phyloP scores from a whole-genome alignment of 2,888 invertebrate species.

The Seladonia tumulorum region DNA sequence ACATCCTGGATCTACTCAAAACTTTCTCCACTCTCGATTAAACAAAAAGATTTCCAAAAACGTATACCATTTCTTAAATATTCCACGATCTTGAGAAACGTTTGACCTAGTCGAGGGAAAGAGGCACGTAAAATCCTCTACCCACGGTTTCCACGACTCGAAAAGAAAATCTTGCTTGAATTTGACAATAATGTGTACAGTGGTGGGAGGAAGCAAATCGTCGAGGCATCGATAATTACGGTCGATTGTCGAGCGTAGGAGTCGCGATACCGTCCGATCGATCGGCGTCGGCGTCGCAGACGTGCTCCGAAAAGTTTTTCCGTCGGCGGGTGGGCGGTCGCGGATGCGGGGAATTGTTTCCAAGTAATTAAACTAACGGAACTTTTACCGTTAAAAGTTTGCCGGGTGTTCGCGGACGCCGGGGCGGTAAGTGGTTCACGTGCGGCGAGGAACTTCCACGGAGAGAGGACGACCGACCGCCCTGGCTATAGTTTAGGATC shows the following conservation, averaged over 20 bases:
- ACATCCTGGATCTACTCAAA: too few relatives aligned
- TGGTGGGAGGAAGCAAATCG: background rate
- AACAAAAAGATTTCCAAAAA: too few relatives aligned
- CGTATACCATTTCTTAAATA: too few relatives aligned
- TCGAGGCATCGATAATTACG: background rate
- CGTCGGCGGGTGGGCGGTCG: constrained; percentile 14
- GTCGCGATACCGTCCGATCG: constrained; percentile 36
- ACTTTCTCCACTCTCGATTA: too few relatives aligned
- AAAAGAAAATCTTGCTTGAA: background rate
- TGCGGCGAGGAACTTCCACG: constrained; percentile 63
- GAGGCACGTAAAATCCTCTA: background rate
- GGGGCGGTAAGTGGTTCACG: constrained; percentile 69
- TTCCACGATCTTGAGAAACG: too few relatives aligned
- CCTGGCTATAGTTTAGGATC: constrained; percentile 68
- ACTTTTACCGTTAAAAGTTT: constrained; percentile 83
- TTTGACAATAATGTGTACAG: background rate
- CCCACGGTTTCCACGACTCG: background rate
- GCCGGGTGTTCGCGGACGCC: constrained; percentile 26
- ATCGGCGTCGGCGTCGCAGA: constrained; percentile 10
- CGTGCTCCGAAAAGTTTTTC: constrained; percentile 35
- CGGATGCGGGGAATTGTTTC: constrained; percentile 79
- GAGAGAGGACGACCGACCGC: constrained; percentile 18
- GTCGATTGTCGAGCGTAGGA: background rate
- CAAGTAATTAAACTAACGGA: constrained; percentile 83
- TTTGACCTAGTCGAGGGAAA: background rate